A percentile compares a stretch with the other conserved stretches of the same genome.
Evolutionary conservation across 2,113 vertebrate species (phyloP).

Genomic region (Atlantisia rogersi): DNA sequence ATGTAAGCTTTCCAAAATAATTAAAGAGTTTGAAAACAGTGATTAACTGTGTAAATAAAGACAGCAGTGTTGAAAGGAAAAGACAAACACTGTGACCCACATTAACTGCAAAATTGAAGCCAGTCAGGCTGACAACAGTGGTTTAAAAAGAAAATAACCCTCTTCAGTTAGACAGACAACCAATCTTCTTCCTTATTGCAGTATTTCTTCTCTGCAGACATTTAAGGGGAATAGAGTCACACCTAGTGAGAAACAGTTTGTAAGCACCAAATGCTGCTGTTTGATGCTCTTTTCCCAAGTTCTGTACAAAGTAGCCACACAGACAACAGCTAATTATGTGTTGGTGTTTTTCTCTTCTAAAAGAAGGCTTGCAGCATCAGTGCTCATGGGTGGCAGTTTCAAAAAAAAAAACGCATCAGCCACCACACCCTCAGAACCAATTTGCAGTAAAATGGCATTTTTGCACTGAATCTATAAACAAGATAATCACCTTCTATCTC

Average conservation of each 20-base stretch:
- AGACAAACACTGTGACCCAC: constrained; percentile 7
- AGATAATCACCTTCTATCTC: not conserved
- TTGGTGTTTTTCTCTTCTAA: not conserved
- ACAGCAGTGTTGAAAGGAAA: not conserved
- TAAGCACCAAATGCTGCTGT: not conserved
- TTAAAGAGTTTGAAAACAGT: not conserved
- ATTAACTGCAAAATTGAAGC: constrained; percentile 29
- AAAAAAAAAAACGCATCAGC: not conserved
- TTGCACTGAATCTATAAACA: not conserved
- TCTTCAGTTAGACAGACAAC: not conserved
- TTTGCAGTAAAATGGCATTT: constrained; percentile 7
- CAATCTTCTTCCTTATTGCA: not conserved
- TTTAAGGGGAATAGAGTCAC: not conserved
- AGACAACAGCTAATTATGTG: constrained; percentile 23
- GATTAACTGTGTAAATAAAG: constrained; percentile 39
- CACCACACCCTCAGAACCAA: not conserved
- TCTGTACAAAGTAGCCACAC: not conserved
- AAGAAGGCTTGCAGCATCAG: not conserved
- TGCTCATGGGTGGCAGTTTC: not conserved
- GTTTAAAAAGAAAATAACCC: constrained; percentile 21
- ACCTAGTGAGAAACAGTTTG: not conserved
- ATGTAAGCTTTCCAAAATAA: constrained; percentile 5
- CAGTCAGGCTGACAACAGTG: not conserved
- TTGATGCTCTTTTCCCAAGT: not conserved
- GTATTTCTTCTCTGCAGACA: not conserved